Base-by-base conservation (phyloP, 2,888 invertebrate genomes). In the Hydrotaea cyrtoneurina region DNA sequence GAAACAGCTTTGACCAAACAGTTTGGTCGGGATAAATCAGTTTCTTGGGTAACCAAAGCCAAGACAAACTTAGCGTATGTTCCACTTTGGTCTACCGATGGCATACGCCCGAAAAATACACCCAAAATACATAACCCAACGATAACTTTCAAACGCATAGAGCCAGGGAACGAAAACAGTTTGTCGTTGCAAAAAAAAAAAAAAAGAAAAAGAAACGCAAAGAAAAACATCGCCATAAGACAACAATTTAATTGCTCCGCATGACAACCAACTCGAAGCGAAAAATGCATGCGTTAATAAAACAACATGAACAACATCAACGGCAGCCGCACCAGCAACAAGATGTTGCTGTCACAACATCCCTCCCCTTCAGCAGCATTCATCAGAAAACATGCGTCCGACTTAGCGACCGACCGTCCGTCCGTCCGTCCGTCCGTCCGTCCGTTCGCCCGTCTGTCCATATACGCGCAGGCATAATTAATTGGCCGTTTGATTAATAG, bases 401-500 rank as follows among this genome's bases (percentile, higher is more conserved):
- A 1, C 43, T 8, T 3, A 5, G 2, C 43, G 26, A 5, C 10
- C 26, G 26, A 13, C 23, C n/a, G 17, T 21, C 23, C 13, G 59
- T 36, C 36, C 36, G 36, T 36, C n/a, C 50, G 36, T 17, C 7
- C 31, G 17, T 23, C 26, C 15, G 19, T 26, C 31, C 4, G 26
- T 31, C 15, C 43, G 26, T 7, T 26, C 26, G 13, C 59, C 21
- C 23, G 19, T 26, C 31, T 4, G 62, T 26, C 15, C 15, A 23
- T 21, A 77, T 72, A 79, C 57, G 71, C 36, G 78, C 72, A 78
- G 85, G 87, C 88, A 87, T 88, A 89, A 88, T 88, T 88, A 88
- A 89, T 88, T 88, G 87, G 69, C 76, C 86, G 86, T 87, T 89
- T 89, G 89, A 89, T 89, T 88, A 89, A 89, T 88, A 88, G 87